These are phyloP conservation scores for Phenganax subtilis DNA, from an alignment of 92 coral and sea anemone genomes.

Conservation along the genomic window DNA sequence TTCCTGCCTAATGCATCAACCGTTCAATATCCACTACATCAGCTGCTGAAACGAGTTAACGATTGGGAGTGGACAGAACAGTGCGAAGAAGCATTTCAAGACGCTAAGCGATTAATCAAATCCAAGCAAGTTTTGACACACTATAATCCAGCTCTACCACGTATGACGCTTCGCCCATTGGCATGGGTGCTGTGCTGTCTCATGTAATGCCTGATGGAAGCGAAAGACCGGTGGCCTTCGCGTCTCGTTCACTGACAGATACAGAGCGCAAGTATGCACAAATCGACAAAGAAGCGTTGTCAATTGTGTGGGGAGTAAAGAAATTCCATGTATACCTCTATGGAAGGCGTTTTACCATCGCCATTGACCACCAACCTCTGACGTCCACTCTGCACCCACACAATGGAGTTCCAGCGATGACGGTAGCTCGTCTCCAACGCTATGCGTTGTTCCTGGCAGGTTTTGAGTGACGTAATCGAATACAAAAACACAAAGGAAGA, in stretches of 20 bases:
- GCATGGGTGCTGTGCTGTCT: constrained; percentile 33
- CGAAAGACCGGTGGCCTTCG: constrained; percentile 32
- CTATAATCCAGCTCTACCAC: constrained; percentile 37
- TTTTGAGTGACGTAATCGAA: constrained; percentile 37
- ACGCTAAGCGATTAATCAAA: constrained; percentile 26
- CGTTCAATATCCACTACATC: constrained; percentile 49
- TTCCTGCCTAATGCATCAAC: constrained; percentile 44
- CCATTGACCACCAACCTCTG: constrained; percentile 29
- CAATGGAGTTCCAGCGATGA: constrained; percentile 39
- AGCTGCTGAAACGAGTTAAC: constrained; percentile 43
- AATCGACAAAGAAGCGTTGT: constrained; percentile 26
- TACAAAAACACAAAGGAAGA: constrained; percentile 41
- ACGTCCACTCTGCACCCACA: constrained; percentile 10
- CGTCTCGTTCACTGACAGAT: constrained; percentile 22
- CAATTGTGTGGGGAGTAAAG: constrained; percentile 33
- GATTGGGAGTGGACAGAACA: constrained; percentile 50
- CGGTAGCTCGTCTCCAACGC: constrained; percentile 42
- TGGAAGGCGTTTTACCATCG: constrained; percentile 10
- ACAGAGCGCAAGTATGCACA: constrained; percentile 38
- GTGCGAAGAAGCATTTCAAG: constrained; percentile 41
- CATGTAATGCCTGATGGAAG: constrained; percentile 31
- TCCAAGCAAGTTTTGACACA: constrained; percentile 30
- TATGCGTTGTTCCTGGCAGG: constrained; percentile 46
- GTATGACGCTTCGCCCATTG: constrained; percentile 26
- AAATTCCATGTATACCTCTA: background rate